These are phyloP conservation scores for Stegophylla sp. DNA, from an alignment of 2,888 invertebrate genomes.

Conservation along the genomic window DNA sequence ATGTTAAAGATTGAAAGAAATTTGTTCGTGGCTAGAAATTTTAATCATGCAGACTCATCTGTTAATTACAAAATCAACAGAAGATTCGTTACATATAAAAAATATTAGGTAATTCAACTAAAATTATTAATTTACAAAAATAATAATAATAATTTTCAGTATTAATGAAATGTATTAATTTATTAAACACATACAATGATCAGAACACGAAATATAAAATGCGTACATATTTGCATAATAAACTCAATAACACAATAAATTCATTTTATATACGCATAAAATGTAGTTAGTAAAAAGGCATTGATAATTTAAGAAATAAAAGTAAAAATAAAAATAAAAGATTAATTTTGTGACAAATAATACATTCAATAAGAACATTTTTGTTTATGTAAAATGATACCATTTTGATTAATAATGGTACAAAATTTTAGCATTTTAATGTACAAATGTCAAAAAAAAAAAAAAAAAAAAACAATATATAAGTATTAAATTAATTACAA, in stretches of 20 bases:
- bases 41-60: too few relatives aligned
- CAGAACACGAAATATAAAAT: not conserved
- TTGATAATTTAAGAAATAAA: not conserved
- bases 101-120: too few relatives aligned
- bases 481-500: constrained; percentile 15
- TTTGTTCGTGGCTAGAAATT: too few relatives aligned
- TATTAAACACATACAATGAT: not conserved
- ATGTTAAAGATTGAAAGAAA: too few relatives aligned
- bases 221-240: not conserved
- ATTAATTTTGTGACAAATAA: constrained; percentile 20
- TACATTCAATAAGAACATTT: not conserved
- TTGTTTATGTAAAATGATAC: not conserved
- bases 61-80: too few relatives aligned
- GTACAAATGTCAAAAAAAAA: constrained; percentile 8
- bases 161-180: not conserved
- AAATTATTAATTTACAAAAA: too few relatives aligned
- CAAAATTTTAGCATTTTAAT: not conserved
- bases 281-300: not conserved
- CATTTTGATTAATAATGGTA: not conserved
- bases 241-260: not conserved
- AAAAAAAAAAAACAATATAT: constrained; percentile 7
- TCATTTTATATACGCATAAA: not conserved
- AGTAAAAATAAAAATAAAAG: not conserved
- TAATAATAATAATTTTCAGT: not conserved
- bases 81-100: too few relatives aligned